Evolutionary conservation across 2,797 vertebrate species (phyloP).

Genomic region (Hydrophis major): DNA sequence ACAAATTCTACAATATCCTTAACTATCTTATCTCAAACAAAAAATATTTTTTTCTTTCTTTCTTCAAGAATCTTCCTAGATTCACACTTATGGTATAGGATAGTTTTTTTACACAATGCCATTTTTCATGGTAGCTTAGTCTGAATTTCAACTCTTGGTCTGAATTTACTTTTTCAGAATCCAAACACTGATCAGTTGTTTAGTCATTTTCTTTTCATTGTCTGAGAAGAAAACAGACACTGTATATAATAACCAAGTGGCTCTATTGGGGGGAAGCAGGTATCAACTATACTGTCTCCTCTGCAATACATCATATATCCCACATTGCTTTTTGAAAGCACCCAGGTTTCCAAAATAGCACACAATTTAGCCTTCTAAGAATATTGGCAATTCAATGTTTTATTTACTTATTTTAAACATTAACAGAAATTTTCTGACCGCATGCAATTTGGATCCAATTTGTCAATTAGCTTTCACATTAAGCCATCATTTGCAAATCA

Average conservation of each 20-base stretch:
- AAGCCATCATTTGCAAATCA: not conserved
- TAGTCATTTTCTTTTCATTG: not conserved
- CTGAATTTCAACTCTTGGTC: no score
- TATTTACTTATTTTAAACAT: not conserved
- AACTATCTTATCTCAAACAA: not conserved
- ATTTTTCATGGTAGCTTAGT: not conserved
- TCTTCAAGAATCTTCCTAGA: not conserved
- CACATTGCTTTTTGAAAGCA: not conserved
- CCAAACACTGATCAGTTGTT: not conserved
- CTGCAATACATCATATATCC: not conserved
- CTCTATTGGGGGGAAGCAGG: not conserved
- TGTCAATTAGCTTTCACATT: not conserved
- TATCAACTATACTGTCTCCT: no score
- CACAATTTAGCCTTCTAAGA: not conserved
- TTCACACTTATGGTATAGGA: not conserved
- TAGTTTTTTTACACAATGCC: not conserved
- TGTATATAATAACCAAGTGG: not conserved
- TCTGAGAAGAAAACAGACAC: not conserved
- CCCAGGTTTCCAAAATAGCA: not conserved
- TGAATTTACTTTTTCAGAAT: not conserved
- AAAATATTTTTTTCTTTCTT: not conserved
- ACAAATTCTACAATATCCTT: not conserved
- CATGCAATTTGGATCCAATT: not conserved
- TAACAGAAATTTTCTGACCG: not conserved
- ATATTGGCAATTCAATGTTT: not conserved